Percentiles rank a stretch among this genome's conserved stretches.
Evolutionary conservation across 1,140 invertebrate species (phyloP).

Genomic region (Drosophila nannoptera): DNA sequence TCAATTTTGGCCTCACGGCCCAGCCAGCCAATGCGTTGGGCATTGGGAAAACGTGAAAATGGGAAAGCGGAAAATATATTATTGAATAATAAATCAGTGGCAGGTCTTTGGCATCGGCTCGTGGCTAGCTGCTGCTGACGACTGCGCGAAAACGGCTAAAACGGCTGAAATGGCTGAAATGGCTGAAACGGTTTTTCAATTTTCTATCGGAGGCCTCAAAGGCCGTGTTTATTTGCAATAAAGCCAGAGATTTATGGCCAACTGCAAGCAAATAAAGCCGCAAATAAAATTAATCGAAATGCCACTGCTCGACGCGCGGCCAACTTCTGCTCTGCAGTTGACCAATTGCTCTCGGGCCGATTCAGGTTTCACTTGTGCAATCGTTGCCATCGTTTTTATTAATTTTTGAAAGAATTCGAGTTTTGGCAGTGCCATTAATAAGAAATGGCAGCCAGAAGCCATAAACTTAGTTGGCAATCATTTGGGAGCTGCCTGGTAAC

Average conservation of each 20-base stretch:
- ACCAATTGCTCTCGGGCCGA: slow-evolving; percentile 32
- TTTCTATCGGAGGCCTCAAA: slow-evolving; percentile 2
- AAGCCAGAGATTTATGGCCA: slow-evolving; percentile 63
- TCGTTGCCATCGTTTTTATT: slow-evolving; percentile 61
- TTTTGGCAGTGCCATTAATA: slow-evolving; percentile 56
- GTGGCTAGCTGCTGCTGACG: slow-evolving; percentile 12
- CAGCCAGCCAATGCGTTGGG: too few species aligned
- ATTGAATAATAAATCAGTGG: slow-evolving; percentile 48
- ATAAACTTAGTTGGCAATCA: slow-evolving; percentile 33
- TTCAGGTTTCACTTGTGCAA: slow-evolving; percentile 50
- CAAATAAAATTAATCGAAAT: slow-evolving; percentile 33
- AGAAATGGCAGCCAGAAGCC: slow-evolving; percentile 47
- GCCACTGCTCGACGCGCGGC: too few species aligned
- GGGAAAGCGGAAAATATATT: slow-evolving; percentile 52
- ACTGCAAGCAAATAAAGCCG: slow-evolving; percentile 49
- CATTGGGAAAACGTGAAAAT: not conserved
- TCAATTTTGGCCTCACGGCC: too few species aligned
- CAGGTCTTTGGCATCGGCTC: too few species aligned
- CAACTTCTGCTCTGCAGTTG: slow-evolving; percentile 10
- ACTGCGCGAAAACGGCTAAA: too few species aligned
- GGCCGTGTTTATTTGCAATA: slow-evolving; percentile 34
- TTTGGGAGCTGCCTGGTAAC: slow-evolving; percentile 38
- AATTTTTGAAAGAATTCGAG: slow-evolving; percentile 63
- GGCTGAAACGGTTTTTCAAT: not conserved
- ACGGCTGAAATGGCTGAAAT: too few species aligned